phyloP scores from a whole-genome alignment of 1,140 invertebrate species.

The Gonatopus flavifemur region DNA sequence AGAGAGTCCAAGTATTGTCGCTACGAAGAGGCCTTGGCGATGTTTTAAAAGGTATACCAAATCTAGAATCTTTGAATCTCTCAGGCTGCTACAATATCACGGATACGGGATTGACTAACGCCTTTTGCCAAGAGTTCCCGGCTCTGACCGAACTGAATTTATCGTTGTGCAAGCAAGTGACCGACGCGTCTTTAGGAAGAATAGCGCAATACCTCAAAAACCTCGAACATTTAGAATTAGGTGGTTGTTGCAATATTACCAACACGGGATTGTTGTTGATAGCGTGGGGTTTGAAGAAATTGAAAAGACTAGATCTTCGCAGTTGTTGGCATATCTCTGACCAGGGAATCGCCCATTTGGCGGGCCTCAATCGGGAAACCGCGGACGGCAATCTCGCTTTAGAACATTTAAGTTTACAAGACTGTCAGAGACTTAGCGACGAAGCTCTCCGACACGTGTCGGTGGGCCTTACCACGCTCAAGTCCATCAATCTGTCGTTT shows the following conservation, averaged over 20 bases:
- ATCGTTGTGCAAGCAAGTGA: conserved; percentile 92
- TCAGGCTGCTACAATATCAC: conserved; percentile 93
- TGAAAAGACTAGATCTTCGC: conserved; percentile 81
- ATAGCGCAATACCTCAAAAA: conserved; percentile 87
- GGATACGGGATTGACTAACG: conserved; percentile 76
- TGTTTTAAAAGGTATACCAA: conserved; percentile 82
- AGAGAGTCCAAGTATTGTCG: conserved; percentile 86
- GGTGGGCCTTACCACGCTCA: conserved; percentile 75
- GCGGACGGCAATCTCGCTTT: conserved; percentile 71
- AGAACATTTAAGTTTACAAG: conserved; percentile 86
- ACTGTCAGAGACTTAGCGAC: conserved; percentile 91
- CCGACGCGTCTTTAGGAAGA: conserved; percentile 78
- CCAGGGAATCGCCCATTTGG: conserved; percentile 82
- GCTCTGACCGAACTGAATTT: conserved; percentile 80
- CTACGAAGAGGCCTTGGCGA: conserved; percentile 81
- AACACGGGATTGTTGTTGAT: conserved; percentile 83
- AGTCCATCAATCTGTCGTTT: conserved; percentile 89
- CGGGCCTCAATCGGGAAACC: conserved; percentile 69
- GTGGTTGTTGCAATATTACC: conserved; percentile 88
- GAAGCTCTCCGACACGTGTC: conserved; percentile 84
- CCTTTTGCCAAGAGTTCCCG: conserved; percentile 73
- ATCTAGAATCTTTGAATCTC: conserved; percentile 84
- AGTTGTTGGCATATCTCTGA: conserved; percentile 93
- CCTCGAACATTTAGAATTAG: conserved; percentile 83
- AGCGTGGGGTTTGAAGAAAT: conserved; percentile 81